These are phyloP conservation scores for Epizoanthus illoricatus DNA, from an alignment of 92 coral and sea anemone species.

Conservation along the genomic window DNA sequence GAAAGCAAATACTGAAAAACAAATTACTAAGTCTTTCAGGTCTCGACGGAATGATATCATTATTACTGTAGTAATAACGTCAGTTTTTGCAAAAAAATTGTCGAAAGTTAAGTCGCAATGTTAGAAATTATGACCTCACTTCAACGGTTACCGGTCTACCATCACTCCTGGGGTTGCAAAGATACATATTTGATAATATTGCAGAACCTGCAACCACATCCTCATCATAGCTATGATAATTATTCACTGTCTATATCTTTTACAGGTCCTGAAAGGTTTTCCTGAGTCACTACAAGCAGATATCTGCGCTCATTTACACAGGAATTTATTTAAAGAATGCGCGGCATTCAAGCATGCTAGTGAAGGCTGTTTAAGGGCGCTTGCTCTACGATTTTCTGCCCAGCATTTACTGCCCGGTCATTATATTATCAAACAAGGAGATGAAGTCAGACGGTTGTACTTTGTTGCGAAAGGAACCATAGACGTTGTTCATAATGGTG, in stretches of 20 bases:
- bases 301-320: conserved; percentile 88
- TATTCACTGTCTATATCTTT: background rate
- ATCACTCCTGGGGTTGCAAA: no score
- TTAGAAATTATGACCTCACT: no score
- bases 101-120: no score
- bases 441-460: conserved; percentile 78
- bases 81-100: no score
- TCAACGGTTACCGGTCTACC: no score
- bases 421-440: conserved; percentile 93
- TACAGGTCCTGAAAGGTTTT: conserved; percentile 82
- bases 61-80: no score
- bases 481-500: conserved; percentile 79
- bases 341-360: conserved; percentile 82
- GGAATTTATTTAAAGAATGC: conserved; percentile 71
- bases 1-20: no score
- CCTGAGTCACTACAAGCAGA: conserved; percentile 94
- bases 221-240: no score
- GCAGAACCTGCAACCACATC: no score
- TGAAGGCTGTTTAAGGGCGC: conserved; percentile 87
- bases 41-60: no score
- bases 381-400: conserved; percentile 83
- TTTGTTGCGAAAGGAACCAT: conserved; percentile 88
- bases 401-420: conserved; percentile 91
- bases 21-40: no score
- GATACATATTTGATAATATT: no score